phyloP scores from a whole-genome alignment of 2,888 invertebrate species.

The Notodonta ziczac region DNA sequence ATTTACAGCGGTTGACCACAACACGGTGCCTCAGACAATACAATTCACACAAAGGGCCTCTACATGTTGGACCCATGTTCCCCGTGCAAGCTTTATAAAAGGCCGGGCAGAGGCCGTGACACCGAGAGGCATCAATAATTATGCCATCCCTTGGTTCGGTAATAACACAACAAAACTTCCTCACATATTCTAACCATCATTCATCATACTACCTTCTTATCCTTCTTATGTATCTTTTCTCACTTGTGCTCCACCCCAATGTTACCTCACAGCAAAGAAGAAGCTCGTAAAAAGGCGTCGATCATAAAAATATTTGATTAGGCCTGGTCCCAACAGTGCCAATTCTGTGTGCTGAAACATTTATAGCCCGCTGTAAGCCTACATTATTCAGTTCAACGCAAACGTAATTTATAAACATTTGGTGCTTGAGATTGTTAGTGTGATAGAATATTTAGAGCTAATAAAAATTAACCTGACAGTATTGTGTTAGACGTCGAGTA shows the following conservation, averaged over 20 bases:
- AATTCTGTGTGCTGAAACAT: constrained; percentile 75
- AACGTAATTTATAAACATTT: constrained; percentile 43
- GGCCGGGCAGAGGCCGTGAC: too few species aligned
- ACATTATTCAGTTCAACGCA: constrained; percentile 52
- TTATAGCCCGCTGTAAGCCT: constrained; percentile 59
- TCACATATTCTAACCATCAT: too few species aligned
- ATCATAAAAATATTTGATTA: constrained; percentile 85
- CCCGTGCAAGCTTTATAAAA: too few species aligned
- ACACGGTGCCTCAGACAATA: too few species aligned
- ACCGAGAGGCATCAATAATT: too few species aligned
- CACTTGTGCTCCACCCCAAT: constrained; percentile 35
- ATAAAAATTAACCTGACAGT: background rate
- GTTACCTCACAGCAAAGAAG: constrained; percentile 58
- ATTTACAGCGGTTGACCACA: too few species aligned
- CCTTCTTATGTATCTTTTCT: constrained; percentile 7
- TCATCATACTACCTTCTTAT: background rate
- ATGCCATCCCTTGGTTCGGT: too few species aligned
- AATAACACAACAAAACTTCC: too few species aligned
- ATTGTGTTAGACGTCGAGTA: too few species aligned
- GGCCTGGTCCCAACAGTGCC: constrained; percentile 66
- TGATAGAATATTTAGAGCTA: too few species aligned
- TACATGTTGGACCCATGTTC: too few species aligned
- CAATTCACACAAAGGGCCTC: too few species aligned
- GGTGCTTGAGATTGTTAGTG: background rate
- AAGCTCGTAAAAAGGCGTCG: constrained; percentile 78